Conservation (phyloP, 2,888 invertebrate species). For the Phlogophora meticulosa region DNA sequence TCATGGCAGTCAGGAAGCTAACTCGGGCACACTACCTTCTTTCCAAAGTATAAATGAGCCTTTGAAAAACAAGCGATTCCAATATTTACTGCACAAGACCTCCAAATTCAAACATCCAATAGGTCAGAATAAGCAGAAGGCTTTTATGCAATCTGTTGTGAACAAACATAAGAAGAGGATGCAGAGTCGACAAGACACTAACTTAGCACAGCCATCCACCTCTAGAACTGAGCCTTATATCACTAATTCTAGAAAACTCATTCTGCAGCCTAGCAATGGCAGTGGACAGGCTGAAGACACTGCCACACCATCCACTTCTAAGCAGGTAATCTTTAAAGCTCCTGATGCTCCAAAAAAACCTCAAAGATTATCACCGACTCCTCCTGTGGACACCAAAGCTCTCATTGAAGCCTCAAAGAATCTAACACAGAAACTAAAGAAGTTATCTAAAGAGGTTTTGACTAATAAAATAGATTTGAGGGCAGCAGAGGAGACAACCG, state of each 20-base stretch:
- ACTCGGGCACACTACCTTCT: conserved; percentile 82
- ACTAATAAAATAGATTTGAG: conserved; percentile 92
- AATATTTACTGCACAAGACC: conserved; percentile 88
- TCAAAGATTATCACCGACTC: conserved; percentile 80
- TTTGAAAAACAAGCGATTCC: conserved; percentile 88
- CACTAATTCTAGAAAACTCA: conserved; percentile 82
- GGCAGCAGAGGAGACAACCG: conserved; percentile 84
- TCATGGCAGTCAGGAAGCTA: conserved; percentile 84
- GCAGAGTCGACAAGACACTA: conserved; percentile 81
- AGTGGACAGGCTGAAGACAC: conserved; percentile 80
- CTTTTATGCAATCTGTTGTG: conserved; percentile 89
- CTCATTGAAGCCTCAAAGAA: conserved; percentile 97
- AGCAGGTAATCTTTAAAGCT: conserved; percentile 80
- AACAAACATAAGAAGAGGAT: conserved; percentile 89
- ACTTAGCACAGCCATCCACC: conserved; percentile 83
- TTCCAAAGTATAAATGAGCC: conserved; percentile 89
- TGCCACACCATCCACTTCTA: conserved; percentile 84
- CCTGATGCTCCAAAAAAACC: conserved; percentile 84
- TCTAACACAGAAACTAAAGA: conserved; percentile 97
- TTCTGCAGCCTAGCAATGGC: conserved; percentile 80
- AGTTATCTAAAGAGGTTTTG: conserved; percentile 97
- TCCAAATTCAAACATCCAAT: conserved; percentile 89
- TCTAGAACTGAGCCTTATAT: conserved; percentile 85
- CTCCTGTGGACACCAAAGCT: conserved; percentile 93
- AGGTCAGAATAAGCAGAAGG: conserved; percentile 88